phyloP scores from a whole-genome alignment of 64 coral and sea anemone genomes.

The Montipora foliosa region DNA sequence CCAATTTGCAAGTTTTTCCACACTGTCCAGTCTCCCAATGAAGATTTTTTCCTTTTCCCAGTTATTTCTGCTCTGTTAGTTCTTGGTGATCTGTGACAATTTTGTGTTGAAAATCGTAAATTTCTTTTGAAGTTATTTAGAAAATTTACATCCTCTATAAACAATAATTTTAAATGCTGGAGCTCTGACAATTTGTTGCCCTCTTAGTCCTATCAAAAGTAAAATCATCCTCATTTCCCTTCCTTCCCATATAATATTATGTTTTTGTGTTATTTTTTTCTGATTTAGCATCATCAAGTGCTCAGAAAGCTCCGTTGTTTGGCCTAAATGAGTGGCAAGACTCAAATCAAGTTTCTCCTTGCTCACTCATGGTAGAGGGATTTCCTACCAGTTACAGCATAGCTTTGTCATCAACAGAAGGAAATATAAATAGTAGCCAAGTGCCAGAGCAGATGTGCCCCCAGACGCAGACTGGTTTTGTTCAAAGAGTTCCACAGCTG shows the following conservation, averaged over 20 bases:
- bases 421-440: background rate
- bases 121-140: no score
- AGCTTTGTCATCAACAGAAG: conserved; percentile 17
- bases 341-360: background rate
- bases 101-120: no score
- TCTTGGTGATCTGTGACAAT: no score
- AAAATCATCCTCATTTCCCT: background rate
- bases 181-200: no score
- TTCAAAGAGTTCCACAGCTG: conserved; percentile 37
- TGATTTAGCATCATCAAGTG: background rate
- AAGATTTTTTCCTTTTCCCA: no score
- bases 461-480: background rate
- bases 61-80: no score
- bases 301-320: background rate
- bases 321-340: background rate
- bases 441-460: background rate
- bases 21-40: no score
- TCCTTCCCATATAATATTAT: background rate
- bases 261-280: background rate
- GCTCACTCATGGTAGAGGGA: background rate
- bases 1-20: no score
- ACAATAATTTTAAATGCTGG: no score
- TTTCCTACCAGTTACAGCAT: conserved; percentile 39
- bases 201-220: no score
- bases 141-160: no score